A percentile compares a stretch with the other conserved stretches of the same genome.
phyloP scores from a whole-genome alignment of 2,888 invertebrate species.

The Drosophila pegasa region DNA sequence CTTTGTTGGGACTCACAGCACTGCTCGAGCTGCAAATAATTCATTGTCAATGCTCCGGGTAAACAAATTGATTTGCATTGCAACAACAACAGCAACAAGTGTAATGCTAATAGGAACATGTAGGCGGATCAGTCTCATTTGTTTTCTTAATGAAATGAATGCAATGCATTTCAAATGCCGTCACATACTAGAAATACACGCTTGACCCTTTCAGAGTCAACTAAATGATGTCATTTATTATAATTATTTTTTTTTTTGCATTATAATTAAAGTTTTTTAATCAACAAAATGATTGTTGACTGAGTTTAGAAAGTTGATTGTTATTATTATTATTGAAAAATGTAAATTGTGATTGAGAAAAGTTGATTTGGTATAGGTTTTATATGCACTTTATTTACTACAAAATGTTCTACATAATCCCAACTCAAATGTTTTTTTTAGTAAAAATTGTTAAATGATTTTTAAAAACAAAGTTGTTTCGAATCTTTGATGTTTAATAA shows the following conservation, averaged over 20 bases:
- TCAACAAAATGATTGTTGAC: background rate
- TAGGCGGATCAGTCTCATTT: slow-evolving; percentile 39
- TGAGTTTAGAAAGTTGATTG: background rate
- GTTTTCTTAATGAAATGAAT: slow-evolving; percentile 30
- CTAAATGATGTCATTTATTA: slow-evolving; percentile 18
- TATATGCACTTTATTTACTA: too few species aligned
- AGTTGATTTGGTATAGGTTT: too few species aligned
- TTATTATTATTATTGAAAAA: background rate
- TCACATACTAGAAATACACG: slow-evolving; percentile 28
- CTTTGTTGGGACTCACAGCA: slow-evolving; percentile 19
- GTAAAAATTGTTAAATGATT: background rate
- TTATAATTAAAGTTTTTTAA: slow-evolving; percentile 5
- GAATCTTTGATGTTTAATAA: too few species aligned
- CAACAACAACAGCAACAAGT: slow-evolving; percentile 22
- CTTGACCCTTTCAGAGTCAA: slow-evolving; percentile 28
- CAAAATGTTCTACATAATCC: too few species aligned
- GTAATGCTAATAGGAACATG: slow-evolving; percentile 13
- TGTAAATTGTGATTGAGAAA: background rate
- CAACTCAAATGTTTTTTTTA: background rate
- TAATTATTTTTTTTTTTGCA: background rate
- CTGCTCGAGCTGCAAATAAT: slow-evolving; percentile 43
- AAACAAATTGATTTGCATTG: slow-evolving; percentile 67
- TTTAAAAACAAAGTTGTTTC: too few species aligned
- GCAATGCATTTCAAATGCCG: slow-evolving; percentile 46
- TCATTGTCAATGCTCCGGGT: slow-evolving; percentile 57